A percentile compares a stretch with the other conserved stretches of the same genome.
Conservation (phyloP, 2,888 invertebrate genomes). For the Eudasyphora cyanicolor region DNA sequence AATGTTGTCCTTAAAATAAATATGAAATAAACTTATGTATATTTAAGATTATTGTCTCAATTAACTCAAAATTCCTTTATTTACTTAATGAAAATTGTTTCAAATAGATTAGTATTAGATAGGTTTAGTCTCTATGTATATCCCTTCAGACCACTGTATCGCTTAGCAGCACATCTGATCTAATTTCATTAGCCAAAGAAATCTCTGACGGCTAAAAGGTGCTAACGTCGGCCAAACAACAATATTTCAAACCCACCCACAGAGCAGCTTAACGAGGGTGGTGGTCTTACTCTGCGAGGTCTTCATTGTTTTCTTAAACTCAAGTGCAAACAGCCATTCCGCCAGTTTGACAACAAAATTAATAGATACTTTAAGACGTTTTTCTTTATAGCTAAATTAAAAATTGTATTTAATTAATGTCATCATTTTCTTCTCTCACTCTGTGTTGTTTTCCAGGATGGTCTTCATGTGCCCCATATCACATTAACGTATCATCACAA, state of each 20-base stretch:
- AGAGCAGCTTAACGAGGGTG: neutral
- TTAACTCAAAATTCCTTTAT: no score
- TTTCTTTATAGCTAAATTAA: neutral
- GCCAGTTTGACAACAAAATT: no score
- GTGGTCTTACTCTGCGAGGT: neutral
- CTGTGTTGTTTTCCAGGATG: slow-evolving; percentile 68
- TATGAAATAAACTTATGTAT: no score
- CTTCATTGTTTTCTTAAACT: neutral
- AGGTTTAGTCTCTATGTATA: no score
- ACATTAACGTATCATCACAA: slow-evolving; percentile 85
- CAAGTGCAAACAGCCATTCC: no score
- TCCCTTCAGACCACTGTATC: neutral
- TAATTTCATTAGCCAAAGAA: neutral
- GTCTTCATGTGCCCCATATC: slow-evolving; percentile 76
- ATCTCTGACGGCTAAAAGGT: neutral
- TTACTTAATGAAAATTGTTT: no score
- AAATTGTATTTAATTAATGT: slow-evolving; percentile 61
- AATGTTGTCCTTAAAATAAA: no score
- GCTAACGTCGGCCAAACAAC: neutral
- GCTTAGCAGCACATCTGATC: neutral
- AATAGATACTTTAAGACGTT: no score
- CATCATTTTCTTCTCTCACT: neutral
- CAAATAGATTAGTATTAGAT: no score
- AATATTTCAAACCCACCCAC: slow-evolving; percentile 4
- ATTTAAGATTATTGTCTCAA: no score